phyloP scores from a whole-genome alignment of 2,797 vertebrate species.

The Alca torda region DNA sequence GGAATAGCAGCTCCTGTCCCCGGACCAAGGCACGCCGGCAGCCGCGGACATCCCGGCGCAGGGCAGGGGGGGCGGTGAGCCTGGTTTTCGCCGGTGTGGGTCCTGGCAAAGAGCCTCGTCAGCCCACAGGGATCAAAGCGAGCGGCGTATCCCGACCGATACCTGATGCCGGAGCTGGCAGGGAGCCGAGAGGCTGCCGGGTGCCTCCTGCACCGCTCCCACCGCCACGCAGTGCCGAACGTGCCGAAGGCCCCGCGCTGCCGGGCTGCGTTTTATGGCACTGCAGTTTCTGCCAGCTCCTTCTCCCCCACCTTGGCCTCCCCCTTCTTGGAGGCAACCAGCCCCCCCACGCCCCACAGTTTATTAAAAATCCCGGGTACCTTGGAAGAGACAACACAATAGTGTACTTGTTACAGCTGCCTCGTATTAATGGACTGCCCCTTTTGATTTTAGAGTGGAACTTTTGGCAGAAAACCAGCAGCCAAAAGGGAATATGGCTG shows the following conservation, averaged over 20 bases:
- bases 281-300: not conserved
- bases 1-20: not conserved
- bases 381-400: conserved; percentile 58
- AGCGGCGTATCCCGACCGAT: not conserved
- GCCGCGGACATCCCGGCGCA: accelerated
- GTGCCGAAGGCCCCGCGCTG: accelerated
- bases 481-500: conserved; percentile 46
- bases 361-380: conserved; percentile 29
- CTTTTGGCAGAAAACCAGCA: conserved; percentile 64
- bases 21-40: accelerated
- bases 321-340: not conserved
- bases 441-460: conserved; percentile 71
- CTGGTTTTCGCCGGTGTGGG: not conserved
- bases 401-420: conserved; percentile 64
- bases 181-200: not conserved
- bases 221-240: not conserved
- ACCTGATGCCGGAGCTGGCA: conserved; percentile 39
- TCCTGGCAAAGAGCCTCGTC: conserved; percentile 24
- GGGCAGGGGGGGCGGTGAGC: not conserved
- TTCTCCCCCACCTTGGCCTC: not conserved
- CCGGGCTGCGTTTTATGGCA: not conserved
- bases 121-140: conserved; percentile 34
- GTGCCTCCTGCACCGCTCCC: not conserved
- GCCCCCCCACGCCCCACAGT: not conserved
- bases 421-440: conserved; percentile 59